Evolutionary conservation across 2,888 invertebrate genomes (phyloP).

Genomic region (Lepidocyrtoides sp.): DNA sequence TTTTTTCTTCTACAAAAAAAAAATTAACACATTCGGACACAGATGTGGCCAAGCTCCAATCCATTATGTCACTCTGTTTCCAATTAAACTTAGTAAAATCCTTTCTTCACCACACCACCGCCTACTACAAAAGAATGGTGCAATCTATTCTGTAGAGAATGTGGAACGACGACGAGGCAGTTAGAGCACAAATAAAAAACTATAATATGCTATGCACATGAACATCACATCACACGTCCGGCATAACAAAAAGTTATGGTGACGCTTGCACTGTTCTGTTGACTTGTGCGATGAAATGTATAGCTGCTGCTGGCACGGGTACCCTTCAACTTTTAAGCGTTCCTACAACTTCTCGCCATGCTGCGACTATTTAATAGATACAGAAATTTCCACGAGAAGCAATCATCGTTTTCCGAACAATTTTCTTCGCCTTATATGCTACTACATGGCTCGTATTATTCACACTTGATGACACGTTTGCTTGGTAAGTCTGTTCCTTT

Average conservation of each 20-base stretch:
- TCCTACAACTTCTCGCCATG: too few species aligned
- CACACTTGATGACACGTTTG: too few species aligned
- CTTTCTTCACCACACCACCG: background rate
- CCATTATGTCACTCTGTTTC: constrained; percentile 29
- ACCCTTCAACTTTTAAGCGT: too few species aligned
- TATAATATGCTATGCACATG: background rate
- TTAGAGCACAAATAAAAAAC: too few species aligned
- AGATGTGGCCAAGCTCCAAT: constrained; percentile 22
- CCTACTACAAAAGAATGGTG: background rate
- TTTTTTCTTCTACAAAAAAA: background rate
- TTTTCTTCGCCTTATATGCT: too few species aligned
- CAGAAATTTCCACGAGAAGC: too few species aligned
- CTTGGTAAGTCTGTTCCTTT: too few species aligned
- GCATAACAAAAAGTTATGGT: background rate
- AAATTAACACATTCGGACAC: constrained; percentile 30
- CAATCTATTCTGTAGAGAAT: background rate
- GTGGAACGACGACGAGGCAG: background rate
- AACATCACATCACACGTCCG: background rate
- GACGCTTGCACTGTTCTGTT: background rate
- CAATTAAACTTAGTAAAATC: background rate
- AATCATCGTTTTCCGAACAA: too few species aligned
- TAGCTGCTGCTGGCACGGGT: too few species aligned
- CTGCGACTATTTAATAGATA: too few species aligned
- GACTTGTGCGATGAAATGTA: background rate
- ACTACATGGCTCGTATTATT: too few species aligned